These are phyloP conservation scores for Mionectes macconnelli DNA, from an alignment of 2,113 vertebrate species.

Conservation along the genomic window DNA sequence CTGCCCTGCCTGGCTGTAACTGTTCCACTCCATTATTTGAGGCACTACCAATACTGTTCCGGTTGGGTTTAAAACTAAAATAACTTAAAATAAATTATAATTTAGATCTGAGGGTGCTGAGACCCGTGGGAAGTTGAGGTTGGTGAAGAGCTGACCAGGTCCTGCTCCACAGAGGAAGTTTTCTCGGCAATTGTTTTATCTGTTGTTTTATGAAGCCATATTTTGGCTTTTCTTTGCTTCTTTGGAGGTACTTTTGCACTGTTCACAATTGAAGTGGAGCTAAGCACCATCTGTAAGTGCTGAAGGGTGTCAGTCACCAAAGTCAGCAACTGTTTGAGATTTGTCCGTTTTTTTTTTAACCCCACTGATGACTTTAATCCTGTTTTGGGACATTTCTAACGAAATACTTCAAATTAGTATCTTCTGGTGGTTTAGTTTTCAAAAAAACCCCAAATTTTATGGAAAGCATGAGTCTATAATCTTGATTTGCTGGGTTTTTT, in stretches of 20 bases:
- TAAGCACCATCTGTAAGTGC: background rate
- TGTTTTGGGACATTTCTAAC: background rate
- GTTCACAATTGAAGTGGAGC: background rate
- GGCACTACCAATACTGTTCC: background rate
- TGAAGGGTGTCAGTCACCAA: background rate
- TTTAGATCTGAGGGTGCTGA: background rate
- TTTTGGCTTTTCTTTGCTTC: background rate
- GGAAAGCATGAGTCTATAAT: background rate
- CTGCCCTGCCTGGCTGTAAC: background rate
- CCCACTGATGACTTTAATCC: background rate
- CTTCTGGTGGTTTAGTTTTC: background rate
- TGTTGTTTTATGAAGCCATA: background rate
- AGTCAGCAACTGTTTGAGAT: background rate
- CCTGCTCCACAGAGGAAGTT: background rate
- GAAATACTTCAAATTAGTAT: background rate
- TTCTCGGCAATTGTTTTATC: background rate
- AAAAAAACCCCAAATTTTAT: fast-evolving
- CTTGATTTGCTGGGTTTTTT: background rate
- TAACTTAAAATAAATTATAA: background rate
- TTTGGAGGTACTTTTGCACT: background rate
- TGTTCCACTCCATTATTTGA: background rate
- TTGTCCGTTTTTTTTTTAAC: background rate
- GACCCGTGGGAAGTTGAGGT: background rate
- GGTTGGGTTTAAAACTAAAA: background rate
- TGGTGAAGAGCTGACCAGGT: background rate